Evolutionary conservation across 2,113 vertebrate genomes (phyloP).

Genomic region (Ornithorhynchus anatinus): DNA sequence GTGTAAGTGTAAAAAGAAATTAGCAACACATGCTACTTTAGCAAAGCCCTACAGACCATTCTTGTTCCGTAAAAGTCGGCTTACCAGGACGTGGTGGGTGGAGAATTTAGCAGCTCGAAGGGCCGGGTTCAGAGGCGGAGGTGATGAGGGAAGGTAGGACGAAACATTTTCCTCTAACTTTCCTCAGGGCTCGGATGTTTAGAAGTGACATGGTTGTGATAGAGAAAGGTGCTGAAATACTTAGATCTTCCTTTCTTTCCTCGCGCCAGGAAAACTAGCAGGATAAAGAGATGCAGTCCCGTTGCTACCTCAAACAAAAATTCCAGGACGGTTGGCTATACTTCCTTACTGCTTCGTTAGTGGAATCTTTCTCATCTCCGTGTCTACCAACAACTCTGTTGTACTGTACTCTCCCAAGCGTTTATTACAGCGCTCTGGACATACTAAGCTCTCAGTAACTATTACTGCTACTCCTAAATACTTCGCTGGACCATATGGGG

Average conservation of each 20-base stretch:
- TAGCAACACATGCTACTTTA: conserved; percentile 49
- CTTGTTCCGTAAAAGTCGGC: conserved; percentile 48
- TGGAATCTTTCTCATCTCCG: background rate
- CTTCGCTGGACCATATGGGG: no score
- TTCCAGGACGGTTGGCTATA: background rate
- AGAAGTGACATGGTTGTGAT: background rate
- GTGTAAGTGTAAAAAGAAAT: conserved; percentile 42
- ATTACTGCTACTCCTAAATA: no score
- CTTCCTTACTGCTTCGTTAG: conserved; percentile 41
- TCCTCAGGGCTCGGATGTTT: conserved; percentile 20
- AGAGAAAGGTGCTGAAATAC: conserved; percentile 16
- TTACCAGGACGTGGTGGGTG: conserved; percentile 18
- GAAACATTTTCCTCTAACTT: background rate
- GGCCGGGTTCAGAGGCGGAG: conserved; percentile 40
- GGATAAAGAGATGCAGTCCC: conserved; percentile 17
- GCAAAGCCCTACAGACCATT: conserved; percentile 44
- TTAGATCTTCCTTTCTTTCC: background rate
- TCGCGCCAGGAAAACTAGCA: conserved; percentile 5
- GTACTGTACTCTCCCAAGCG: no score
- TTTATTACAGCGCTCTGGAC: no score
- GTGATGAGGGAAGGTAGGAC: conserved; percentile 19
- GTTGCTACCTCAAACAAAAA: conserved; percentile 37
- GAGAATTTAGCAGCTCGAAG: conserved; percentile 19
- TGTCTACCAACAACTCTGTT: no score
- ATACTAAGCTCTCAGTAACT: no score